phyloP scores from a whole-genome alignment of 1,140 invertebrate species.

The Eurosta solidaginis region DNA sequence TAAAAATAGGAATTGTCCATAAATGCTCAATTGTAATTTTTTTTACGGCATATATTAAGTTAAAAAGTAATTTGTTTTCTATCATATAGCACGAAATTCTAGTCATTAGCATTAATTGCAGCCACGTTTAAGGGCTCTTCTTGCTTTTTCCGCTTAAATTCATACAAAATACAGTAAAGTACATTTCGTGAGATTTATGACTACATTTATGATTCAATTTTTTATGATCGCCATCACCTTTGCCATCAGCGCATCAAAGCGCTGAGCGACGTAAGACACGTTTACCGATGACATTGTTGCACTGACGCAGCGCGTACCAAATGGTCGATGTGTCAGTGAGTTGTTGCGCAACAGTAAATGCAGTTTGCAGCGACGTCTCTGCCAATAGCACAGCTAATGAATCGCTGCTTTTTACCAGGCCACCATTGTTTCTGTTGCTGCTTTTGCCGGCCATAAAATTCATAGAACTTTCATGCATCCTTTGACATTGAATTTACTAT shows the following conservation, averaged over 20 bases:
- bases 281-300: constrained; percentile 19
- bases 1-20: too few relatives aligned
- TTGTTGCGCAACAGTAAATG: not conserved
- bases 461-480: constrained; percentile 23
- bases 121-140: not conserved
- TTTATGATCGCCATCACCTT: constrained; percentile 20
- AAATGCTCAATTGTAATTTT: not conserved
- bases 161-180: not conserved
- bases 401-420: not conserved
- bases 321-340: not conserved
- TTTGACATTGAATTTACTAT: constrained; percentile 28
- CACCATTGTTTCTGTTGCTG: not conserved
- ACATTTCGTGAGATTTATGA: constrained; percentile 24
- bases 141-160: not conserved
- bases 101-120: not conserved
- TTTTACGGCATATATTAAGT: not conserved
- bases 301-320: not conserved
- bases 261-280: not conserved
- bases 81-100: not conserved
- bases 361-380: not conserved
- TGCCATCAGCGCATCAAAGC: constrained; percentile 20
- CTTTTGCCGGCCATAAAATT: constrained; percentile 2
- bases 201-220: constrained; percentile 16
- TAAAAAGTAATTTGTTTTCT: not conserved
- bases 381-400: not conserved